Evolutionary conservation across 2,113 vertebrate genomes (phyloP), one percentile per base, ranked within the genome.

Genomic region (Amblyopsis rosae): DNA sequence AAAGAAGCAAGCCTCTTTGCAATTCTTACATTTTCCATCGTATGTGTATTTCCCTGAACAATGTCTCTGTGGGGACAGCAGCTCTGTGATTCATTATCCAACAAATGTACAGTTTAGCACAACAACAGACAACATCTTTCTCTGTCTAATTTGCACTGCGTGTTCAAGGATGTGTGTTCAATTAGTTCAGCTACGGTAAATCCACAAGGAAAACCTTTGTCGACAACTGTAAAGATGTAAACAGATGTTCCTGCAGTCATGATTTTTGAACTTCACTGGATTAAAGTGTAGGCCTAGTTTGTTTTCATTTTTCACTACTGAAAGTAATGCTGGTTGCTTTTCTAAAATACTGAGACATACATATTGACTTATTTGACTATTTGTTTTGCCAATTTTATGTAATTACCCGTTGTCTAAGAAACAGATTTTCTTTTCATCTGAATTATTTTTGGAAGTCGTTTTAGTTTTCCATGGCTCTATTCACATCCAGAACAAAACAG

Each of bases 141-240:
- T 41, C 67, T 3, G 58, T 71, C 71, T 77, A 60, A 46, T 76
- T 73, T 56, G 48, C 10, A 0, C 63, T 41, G 65, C 48, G 12
- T 56, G 48, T 60, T 82, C 61, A 70, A 65, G 69, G 64, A 70
- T 62, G 65, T 74, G 65, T 62, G 72, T 70, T 84, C 72, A 81
- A 87, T 82, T 69, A 78, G 64, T 12, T 62, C 17, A 61, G 67
- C 68, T 45, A 12, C 10, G 3, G 26, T 19, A 41, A 57, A 49
- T 59, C 59, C 57, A 66, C 73, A 68, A 16, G 17, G 65, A 53
- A 67, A 56, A 13, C 53, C 57, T 64, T 26, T 65, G 55, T 50
- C 33, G 64, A 65, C 35, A 78, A 46, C 35, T 46, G 10, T 10
- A 46, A 61, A 17, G 63, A 64, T 75, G 59, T 26, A 26, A 79